phyloP scores from a whole-genome alignment of 2,888 invertebrate species.

The Elegia similella region DNA sequence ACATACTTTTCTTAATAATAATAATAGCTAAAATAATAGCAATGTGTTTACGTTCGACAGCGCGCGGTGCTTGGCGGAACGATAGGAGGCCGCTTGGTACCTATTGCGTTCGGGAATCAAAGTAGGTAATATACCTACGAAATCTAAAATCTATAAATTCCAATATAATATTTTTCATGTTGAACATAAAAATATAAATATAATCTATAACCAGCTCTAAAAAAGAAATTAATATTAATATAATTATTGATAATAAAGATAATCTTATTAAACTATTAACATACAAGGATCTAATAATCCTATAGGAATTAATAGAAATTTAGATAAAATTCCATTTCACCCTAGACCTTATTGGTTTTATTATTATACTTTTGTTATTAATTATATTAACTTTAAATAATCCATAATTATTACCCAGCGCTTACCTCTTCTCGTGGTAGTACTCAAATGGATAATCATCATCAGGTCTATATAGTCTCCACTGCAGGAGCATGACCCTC shows the following conservation, averaged over 20 bases:
- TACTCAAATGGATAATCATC: no score
- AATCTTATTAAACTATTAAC: conserved; percentile 81
- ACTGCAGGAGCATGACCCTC: no score
- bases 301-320: conserved; percentile 83
- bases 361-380: conserved; percentile 79
- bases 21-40: no score
- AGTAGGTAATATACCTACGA: no score
- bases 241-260: conserved; percentile 70
- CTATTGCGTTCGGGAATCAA: no score
- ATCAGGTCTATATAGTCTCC: no score
- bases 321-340: conserved; percentile 86
- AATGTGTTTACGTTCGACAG: no score
- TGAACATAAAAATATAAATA: conserved; percentile 84
- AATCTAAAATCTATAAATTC: conserved; percentile 73
- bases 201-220: conserved; percentile 84
- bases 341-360: conserved; percentile 83
- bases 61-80: no score
- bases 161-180: conserved; percentile 80
- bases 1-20: no score
- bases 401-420: conserved; percentile 83
- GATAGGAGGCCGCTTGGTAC: no score
- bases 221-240: conserved; percentile 83
- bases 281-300: conserved; percentile 85
- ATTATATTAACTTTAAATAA: conserved; percentile 72
- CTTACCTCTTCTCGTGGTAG: no score